These are phyloP conservation scores for Pomacea canaliculata DNA, from an alignment of 2,888 invertebrate genomes.

Conservation along the genomic window DNA sequence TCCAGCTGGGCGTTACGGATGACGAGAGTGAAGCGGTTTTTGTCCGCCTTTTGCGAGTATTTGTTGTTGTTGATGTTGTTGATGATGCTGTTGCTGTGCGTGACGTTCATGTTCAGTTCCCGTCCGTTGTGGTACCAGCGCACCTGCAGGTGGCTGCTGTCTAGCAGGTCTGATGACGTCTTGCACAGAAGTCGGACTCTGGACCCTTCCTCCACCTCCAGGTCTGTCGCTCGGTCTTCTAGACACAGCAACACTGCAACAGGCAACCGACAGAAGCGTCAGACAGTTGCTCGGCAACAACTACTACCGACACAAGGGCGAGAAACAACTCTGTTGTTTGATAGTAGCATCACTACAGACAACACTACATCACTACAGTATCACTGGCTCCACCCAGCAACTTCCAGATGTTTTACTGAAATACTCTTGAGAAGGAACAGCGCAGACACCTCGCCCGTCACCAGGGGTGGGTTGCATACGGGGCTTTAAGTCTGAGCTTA, in stretches of 20 bases:
- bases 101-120: conserved; percentile 18
- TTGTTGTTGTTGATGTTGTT: conserved; percentile 19
- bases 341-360: too few species aligned
- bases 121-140: conserved; percentile 29
- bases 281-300: neutral
- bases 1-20: conserved; percentile 42
- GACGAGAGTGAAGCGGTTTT: conserved; percentile 44
- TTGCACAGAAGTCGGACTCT: conserved; percentile 27
- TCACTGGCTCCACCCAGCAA: too few species aligned
- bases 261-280: too few species aligned
- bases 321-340: neutral
- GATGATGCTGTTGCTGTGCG: conserved; percentile 5
- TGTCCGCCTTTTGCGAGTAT: conserved; percentile 39
- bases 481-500: too few species aligned
- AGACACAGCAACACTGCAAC: conserved; percentile 25
- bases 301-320: neutral
- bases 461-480: too few species aligned
- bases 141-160: conserved; percentile 19
- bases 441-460: too few species aligned
- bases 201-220: conserved; percentile 26
- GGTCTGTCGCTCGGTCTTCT: conserved; percentile 24
- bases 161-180: conserved; percentile 19
- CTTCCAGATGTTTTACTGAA: too few species aligned
- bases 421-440: too few species aligned
- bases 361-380: too few species aligned